Evolutionary conservation across 2,888 invertebrate genomes (phyloP).

Genomic region (Leptogaster cylindrica): DNA sequence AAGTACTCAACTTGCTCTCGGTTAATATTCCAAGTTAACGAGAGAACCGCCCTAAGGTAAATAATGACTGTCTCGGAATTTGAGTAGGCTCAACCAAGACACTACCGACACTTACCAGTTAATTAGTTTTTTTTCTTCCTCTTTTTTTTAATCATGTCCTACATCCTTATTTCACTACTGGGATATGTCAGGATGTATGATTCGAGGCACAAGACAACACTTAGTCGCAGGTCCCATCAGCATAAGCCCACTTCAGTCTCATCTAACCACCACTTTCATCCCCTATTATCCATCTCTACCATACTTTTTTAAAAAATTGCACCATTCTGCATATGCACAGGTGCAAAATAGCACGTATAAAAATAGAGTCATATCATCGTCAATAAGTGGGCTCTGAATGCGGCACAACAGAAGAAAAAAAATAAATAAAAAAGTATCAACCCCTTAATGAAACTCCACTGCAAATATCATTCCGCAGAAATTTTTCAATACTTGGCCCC

Average conservation of each 20-base stretch:
- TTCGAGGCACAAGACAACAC: neutral
- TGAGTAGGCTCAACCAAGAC: too few relatives aligned
- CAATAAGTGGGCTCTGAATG: conserved; percentile 2
- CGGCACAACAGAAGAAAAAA: neutral
- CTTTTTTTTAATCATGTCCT: conserved; percentile 2
- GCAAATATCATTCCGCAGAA: conserved; percentile 2
- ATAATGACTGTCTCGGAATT: too few relatives aligned
- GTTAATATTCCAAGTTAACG: too few relatives aligned
- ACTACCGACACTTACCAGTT: neutral
- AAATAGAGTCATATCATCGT: neutral
- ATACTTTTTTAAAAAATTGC: neutral
- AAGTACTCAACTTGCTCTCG: too few relatives aligned
- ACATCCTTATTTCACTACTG: neutral
- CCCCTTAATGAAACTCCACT: conserved; percentile 1
- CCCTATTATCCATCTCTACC: neutral
- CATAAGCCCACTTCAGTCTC: neutral
- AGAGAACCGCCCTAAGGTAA: too few relatives aligned
- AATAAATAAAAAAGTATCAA: neutral
- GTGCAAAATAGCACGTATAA: neutral
- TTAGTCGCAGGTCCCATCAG: neutral
- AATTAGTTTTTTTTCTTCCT: neutral
- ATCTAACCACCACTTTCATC: neutral
- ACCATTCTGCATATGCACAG: neutral
- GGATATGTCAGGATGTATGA: neutral
- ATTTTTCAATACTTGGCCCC: conserved; percentile 7